A percentile compares a stretch with the other conserved stretches of the same genome.
Evolutionary conservation across 1,140 invertebrate genomes (phyloP).

Genomic region (Meloidogyne chitwoodi): DNA sequence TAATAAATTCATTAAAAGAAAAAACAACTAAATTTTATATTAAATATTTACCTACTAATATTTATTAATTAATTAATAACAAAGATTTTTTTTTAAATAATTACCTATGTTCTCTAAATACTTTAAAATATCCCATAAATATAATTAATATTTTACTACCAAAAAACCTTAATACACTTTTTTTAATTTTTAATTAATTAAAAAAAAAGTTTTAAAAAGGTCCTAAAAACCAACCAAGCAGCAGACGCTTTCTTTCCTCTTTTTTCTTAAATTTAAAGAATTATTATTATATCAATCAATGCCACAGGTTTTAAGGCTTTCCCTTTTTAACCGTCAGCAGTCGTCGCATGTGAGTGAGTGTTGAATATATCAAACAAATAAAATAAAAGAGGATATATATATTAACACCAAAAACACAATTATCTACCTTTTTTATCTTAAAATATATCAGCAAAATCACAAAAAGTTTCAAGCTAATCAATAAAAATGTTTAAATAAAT

Average conservation of each 20-base stretch:
- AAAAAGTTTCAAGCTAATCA: neutral
- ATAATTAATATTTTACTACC: too few species aligned
- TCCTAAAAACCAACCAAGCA: neutral
- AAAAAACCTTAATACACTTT: too few species aligned
- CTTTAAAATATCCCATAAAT: too few species aligned
- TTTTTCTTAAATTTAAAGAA: too few species aligned
- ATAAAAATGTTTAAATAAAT: neutral
- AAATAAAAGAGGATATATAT: neutral
- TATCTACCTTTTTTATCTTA: too few species aligned
- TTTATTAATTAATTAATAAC: too few species aligned
- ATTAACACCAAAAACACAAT: neutral
- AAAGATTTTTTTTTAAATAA: too few species aligned
- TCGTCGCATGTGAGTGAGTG: neutral
- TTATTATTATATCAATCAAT: neutral
- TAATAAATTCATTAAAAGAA: too few species aligned
- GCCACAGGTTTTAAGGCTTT: neutral
- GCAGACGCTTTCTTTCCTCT: neutral
- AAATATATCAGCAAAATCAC: neutral
- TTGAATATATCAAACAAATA: neutral
- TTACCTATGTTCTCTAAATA: too few species aligned
- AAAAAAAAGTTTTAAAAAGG: neutral
- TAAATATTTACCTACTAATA: too few species aligned
- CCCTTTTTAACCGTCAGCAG: neutral
- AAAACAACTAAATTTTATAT: too few species aligned
- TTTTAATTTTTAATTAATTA: too few species aligned